Conservation (phyloP, 2,113 vertebrate species). For the Ochotona curzoniae region DNA sequence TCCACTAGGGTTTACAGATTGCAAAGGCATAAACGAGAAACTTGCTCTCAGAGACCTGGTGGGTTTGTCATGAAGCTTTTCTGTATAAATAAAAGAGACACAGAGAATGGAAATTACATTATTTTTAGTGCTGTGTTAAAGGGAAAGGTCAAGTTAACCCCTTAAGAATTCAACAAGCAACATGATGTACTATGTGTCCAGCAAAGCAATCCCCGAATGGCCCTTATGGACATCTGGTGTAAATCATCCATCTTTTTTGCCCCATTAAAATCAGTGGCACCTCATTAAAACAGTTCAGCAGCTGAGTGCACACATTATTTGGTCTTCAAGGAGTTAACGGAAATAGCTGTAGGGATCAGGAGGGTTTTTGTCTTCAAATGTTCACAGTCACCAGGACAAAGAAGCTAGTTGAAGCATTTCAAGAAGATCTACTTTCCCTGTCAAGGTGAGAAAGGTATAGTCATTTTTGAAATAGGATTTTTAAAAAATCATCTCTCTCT, state of each 20-base stretch:
- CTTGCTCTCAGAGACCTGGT: constrained; percentile 62
- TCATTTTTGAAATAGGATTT: constrained; percentile 55
- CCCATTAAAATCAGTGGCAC: constrained; percentile 80
- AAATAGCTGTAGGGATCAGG: constrained; percentile 69
- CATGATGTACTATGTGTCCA: constrained; percentile 70
- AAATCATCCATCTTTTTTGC: constrained; percentile 78
- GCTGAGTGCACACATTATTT: constrained; percentile 61
- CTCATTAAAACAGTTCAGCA: constrained; percentile 75
- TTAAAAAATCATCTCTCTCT: neutral
- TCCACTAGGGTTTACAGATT: constrained; percentile 71
- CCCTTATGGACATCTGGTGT: constrained; percentile 75
- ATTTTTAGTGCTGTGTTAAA: constrained; percentile 80
- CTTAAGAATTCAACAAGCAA: constrained; percentile 73
- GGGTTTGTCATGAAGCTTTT: constrained; percentile 75
- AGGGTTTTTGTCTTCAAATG: constrained; percentile 68
- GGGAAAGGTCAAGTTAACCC: constrained; percentile 82
- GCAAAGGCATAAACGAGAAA: constrained; percentile 66
- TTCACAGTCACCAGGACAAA: constrained; percentile 69
- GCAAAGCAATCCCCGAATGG: constrained; percentile 76
- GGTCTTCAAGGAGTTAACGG: constrained; percentile 68
- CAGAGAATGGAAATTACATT: constrained; percentile 78
- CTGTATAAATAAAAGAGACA: constrained; percentile 79
- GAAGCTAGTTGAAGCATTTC: constrained; percentile 65
- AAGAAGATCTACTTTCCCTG: constrained; percentile 69
- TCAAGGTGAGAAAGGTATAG: constrained; percentile 67